Evolutionary conservation across 2,113 vertebrate species (phyloP), one percentile per base, ranked within the genome.

Genomic region (Ciconia stormi): DNA sequence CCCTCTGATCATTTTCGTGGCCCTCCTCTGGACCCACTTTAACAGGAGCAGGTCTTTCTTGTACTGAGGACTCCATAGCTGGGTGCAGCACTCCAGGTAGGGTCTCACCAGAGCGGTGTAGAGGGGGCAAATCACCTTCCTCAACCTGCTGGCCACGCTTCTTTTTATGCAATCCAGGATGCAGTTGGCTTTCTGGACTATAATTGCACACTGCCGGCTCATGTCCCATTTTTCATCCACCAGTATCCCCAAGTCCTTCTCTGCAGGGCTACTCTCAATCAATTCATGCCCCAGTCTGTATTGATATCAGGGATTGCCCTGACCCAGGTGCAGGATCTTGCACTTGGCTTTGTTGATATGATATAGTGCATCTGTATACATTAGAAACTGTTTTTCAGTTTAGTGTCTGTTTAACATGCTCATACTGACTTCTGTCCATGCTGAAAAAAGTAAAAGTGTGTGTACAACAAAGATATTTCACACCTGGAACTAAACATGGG

Each of bases 121-220:
- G 32, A 72, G 14, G 29, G n/a, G 14, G 0, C 0, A 11, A 76
- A 74, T 56, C 22, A 21, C 27, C 17, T 74, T 27, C 40, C 7
- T 56, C 3, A 2, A 25, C 10, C 19, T 52, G 19, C 36, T 52
- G 36, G 16, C 12, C 9, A 19, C 1, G 1, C 10, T n/a, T 46
- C 20, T 53, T 73, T 62, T 15, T 3, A 46, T 52, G 21, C 49
- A 74, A 17, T 8, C 34, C 11, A 40, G 14, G 13, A 65, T 38
- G 16, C 1, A 3, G 5, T 20, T 63, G 38, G 19, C 21, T 26
- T 47, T 65, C 49, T 63, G 32, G 34, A 8, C 26, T 32, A 30
- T 4, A 10, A 12, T 11, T 1, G 2, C 21, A 20, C 13, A 25
- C 4, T 63, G 16, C 10, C 1, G 1, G 26, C 11, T 49, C 44